These are phyloP conservation scores for Pararge aegeria DNA, from an alignment of 1,140 invertebrate genomes.

Conservation along the genomic window DNA sequence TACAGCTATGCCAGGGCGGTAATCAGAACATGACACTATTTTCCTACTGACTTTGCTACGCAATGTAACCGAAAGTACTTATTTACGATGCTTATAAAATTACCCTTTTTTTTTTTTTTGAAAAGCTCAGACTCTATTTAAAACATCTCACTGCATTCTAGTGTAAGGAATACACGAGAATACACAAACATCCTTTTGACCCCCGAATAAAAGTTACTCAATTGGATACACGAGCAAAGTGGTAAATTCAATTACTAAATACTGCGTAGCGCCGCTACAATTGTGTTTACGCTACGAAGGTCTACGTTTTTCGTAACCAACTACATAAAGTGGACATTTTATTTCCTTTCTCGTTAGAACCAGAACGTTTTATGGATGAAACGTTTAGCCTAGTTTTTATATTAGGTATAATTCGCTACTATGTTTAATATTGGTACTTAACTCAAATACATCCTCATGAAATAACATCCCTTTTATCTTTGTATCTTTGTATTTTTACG, in stretches of 20 bases:
- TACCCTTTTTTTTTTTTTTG: no score
- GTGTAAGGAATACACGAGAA: neutral
- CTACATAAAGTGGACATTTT: constrained; percentile 12
- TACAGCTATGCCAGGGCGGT: no score
- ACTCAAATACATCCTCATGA: no score
- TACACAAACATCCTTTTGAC: neutral
- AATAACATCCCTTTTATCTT: no score
- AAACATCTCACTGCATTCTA: neutral
- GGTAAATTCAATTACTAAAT: constrained; percentile 25
- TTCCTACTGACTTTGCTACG: no score
- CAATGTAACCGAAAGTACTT: no score
- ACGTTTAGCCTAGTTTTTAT: neutral
- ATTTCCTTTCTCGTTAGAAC: neutral
- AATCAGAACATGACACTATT: no score
- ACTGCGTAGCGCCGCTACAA: constrained; percentile 25
- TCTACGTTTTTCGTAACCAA: constrained; percentile 8
- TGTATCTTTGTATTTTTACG: no score
- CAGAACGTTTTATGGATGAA: neutral
- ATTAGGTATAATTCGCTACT: neutral
- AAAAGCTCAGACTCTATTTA: no score
- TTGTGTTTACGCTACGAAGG: constrained; percentile 15
- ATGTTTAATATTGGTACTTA: no score
- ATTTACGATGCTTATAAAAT: no score
- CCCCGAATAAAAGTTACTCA: constrained; percentile 3
- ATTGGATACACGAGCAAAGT: constrained; percentile 13